Evolutionary conservation across 1,140 invertebrate genomes (phyloP), one percentile per base, ranked within the genome.

Genomic region (Brachionus sp.): DNA sequence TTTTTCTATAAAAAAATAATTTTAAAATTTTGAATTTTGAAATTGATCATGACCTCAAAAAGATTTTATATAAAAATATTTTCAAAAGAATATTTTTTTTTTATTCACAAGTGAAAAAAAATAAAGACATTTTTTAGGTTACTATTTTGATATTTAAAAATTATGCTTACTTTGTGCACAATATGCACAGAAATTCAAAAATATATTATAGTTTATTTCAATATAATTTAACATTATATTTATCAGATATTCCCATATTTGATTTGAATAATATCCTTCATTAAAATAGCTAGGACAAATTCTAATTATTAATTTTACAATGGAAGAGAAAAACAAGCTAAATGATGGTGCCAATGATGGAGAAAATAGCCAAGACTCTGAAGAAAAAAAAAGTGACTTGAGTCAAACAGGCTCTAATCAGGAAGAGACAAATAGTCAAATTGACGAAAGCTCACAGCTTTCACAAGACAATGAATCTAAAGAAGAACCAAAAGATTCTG

Each of bases 121-220:
- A 29, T 29, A 2, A 29, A 91, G 42, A 95, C 89, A 85, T 92
- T 91, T 83, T 93, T 92, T 23, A 93, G 89, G 87, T 95, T 96
- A 87, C 94, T 95, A 73, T 92, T 90, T 84, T 25, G 3, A 9
- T 23, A 57, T 57, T n/a, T 16, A 57, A 57, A 92, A 84, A 92
- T 92, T 83, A 91, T 90, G 50, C 50, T 19, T 9, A 25, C 50
- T 19, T 7, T 23, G 16, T 57, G 50, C 16, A 57, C 9, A 19
- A 19, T 23, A 19, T 9, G 16, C 50, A 19, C 50, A 57, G 50
- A 57, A 16, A 19, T 57, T 57, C 7, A 25, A 57, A 57, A 57
- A 57, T 57, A 57, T 23, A 57, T 19, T 29, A 29, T 57, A 23
- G 50, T 57, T 57, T 57, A 57, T 57, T 50, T 57, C 50, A 19